Evolutionary conservation across 2,888 invertebrate genomes (phyloP).

Genomic region (Siphlonurus alternatus): DNA sequence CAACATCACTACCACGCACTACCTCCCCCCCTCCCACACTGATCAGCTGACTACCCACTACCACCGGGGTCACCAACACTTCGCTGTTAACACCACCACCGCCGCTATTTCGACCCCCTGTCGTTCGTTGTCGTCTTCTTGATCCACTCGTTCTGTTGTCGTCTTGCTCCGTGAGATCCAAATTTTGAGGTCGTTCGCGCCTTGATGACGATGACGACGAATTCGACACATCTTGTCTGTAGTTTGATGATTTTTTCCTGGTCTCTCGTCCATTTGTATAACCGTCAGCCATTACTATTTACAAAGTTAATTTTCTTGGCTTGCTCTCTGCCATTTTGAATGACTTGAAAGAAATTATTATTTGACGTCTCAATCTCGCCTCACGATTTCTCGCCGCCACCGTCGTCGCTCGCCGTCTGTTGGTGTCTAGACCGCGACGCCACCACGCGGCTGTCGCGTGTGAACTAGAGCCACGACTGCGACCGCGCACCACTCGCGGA

Average conservation of each 20-base stretch:
- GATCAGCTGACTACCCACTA: not conserved
- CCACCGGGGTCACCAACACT: not conserved
- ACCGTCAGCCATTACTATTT: not conserved
- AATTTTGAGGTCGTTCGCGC: not conserved
- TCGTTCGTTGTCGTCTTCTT: not conserved
- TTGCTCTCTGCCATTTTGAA: conserved; percentile 9
- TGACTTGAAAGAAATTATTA: not conserved
- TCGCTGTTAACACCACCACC: no score
- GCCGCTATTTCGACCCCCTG: not conserved
- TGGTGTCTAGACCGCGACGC: not conserved
- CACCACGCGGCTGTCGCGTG: conserved; percentile 1
- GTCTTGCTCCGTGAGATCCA: not conserved
- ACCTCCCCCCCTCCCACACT: not conserved
- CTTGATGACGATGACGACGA: not conserved
- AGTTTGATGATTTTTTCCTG: no score
- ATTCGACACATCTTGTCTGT: not conserved
- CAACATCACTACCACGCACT: not conserved
- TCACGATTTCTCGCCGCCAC: not conserved
- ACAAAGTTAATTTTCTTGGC: not conserved
- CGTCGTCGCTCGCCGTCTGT: not conserved
- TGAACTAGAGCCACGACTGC: not conserved
- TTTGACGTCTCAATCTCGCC: not conserved
- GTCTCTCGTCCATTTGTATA: not conserved
- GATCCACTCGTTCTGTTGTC: not conserved
- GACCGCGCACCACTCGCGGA: not conserved